phyloP scores from a whole-genome alignment of 35 echinoderm and acorn worm genomes.

The Heliocidaris erythrogramma region DNA sequence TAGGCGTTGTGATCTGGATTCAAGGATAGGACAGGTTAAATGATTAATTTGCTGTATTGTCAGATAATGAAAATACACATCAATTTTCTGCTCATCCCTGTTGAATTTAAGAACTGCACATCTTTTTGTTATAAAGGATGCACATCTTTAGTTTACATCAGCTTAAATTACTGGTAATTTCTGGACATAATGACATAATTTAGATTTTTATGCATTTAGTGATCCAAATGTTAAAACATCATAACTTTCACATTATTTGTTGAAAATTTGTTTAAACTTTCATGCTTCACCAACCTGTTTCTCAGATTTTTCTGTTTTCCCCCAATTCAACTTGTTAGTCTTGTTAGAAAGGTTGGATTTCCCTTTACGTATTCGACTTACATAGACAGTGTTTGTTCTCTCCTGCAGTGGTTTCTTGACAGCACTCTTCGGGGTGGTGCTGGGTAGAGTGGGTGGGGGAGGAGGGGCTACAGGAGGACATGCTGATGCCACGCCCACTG shows the following conservation, averaged over 20 bases:
- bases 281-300: too few relatives aligned
- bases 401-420: conserved; percentile 15
- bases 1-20: conserved; percentile 30
- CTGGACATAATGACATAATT: too few relatives aligned
- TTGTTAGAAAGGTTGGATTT: too few relatives aligned
- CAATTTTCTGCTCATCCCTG: background rate
- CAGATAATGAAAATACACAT: background rate
- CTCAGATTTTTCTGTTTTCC: too few relatives aligned
- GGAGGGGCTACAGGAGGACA: background rate
- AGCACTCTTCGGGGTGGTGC: background rate
- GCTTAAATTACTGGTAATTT: too few relatives aligned
- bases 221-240: too few relatives aligned
- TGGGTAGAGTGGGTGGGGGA: background rate
- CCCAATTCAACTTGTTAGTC: too few relatives aligned
- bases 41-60: background rate
- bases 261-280: too few relatives aligned
- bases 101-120: background rate
- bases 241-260: too few relatives aligned
- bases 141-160: too few relatives aligned
- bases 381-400: conserved; percentile 23
- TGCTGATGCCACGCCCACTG: background rate
- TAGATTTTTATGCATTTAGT: too few relatives aligned
- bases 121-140: too few relatives aligned
- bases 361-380: background rate
- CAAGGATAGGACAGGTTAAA: background rate